phyloP scores from a whole-genome alignment of 2,797 vertebrate genomes.

The Pseudocheirus occidentalis region DNA sequence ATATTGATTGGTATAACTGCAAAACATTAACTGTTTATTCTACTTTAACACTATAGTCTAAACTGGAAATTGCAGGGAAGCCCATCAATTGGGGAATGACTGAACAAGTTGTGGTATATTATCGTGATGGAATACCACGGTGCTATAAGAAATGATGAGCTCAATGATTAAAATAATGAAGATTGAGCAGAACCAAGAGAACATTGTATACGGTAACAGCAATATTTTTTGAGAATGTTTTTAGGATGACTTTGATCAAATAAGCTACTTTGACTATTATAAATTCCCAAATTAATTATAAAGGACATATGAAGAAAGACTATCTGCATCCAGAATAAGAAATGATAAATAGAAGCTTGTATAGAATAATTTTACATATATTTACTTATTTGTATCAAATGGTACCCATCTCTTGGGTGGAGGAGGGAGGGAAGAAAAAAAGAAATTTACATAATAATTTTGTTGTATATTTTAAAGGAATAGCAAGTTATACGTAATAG shows the following conservation, averaged over 20 bases:
- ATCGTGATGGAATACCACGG: not conserved
- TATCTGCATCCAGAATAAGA: not conserved
- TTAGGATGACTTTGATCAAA: not conserved
- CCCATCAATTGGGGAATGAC: no score
- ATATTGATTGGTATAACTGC: no score
- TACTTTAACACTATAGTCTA: no score
- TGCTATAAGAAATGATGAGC: not conserved
- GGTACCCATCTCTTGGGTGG: not conserved
- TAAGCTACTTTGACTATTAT: not conserved
- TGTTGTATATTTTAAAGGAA: not conserved
- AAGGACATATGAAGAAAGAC: not conserved
- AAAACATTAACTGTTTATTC: no score
- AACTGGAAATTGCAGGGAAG: no score
- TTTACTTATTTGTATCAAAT: not conserved
- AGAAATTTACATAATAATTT: not conserved
- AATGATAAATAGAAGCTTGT: not conserved
- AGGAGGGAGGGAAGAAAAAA: not conserved
- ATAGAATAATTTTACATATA: not conserved
- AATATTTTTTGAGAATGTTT: not conserved
- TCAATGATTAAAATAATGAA: not conserved
- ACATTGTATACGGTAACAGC: not conserved
- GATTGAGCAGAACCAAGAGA: not conserved
- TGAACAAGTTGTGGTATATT: not conserved
- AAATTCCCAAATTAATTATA: not conserved
- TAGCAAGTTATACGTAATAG: not conserved